A percentile compares a stretch with the other conserved stretches of the same genome.
Evolutionary conservation across 2,797 vertebrate species (phyloP).

Genomic region (Geotria australis): DNA sequence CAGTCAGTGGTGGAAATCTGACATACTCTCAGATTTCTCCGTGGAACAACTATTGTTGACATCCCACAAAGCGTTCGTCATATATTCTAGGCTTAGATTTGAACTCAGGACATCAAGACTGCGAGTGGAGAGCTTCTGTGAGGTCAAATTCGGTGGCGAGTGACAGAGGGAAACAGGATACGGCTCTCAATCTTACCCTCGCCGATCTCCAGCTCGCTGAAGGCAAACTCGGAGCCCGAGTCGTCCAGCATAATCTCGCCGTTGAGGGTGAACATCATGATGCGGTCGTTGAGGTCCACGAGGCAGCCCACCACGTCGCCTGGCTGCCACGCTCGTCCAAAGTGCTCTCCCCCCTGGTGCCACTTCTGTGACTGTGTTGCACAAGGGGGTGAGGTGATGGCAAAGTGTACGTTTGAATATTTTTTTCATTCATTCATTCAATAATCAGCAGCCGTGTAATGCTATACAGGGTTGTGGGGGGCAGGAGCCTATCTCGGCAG

Average conservation of each 20-base stretch:
- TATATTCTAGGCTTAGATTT: too few species aligned
- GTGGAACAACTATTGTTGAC: too few species aligned
- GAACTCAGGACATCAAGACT: too few species aligned
- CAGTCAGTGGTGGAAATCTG: too few species aligned
- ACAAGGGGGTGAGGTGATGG: neutral
- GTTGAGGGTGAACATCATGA: slow-evolving; percentile 84
- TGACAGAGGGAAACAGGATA: neutral
- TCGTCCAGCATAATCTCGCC: slow-evolving; percentile 74
- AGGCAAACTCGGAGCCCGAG: slow-evolving; percentile 65
- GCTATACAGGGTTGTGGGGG: too few species aligned
- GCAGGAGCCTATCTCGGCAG: too few species aligned
- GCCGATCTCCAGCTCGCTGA: slow-evolving; percentile 60
- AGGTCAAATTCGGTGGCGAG: too few species aligned
- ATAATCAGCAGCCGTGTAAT: neutral
- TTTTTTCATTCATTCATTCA: neutral
- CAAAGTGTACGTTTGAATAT: too few species aligned
- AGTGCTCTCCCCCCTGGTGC: slow-evolving; percentile 84
- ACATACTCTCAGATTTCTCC: too few species aligned
- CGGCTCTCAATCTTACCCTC: slow-evolving; percentile 24
- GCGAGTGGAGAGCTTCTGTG: too few species aligned
- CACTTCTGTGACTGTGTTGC: slow-evolving; percentile 45
- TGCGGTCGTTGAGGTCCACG: slow-evolving; percentile 70
- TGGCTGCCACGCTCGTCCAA: slow-evolving; percentile 48
- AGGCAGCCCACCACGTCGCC: slow-evolving; percentile 74
- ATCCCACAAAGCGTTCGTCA: too few species aligned